Percentiles rank a stretch among this genome's conserved stretches.
phyloP scores from a whole-genome alignment of 1,140 invertebrate species.

The Megalonaias nervosa region DNA sequence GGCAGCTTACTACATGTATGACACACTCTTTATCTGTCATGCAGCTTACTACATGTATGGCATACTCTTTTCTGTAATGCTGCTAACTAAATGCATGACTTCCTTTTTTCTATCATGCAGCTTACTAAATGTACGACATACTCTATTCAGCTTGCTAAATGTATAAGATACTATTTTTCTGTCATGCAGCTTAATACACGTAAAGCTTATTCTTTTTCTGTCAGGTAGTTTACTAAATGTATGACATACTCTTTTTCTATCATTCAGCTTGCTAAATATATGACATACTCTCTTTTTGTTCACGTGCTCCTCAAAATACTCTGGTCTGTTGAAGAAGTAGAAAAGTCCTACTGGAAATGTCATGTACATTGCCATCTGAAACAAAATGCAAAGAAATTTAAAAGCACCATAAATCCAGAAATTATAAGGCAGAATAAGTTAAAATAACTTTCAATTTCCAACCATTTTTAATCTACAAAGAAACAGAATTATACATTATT shows the following conservation, averaged over 20 bases:
- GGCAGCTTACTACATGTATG: conserved; percentile 1
- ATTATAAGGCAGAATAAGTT: no score
- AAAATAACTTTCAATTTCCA: no score
- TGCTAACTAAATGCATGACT: background rate
- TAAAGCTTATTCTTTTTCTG: no score
- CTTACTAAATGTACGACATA: background rate
- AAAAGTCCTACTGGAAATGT: conserved; percentile 87
- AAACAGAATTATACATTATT: no score
- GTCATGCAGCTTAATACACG: background rate
- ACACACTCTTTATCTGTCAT: background rate
- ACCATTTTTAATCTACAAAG: no score
- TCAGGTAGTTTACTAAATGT: no score
- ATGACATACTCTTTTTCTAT: background rate
- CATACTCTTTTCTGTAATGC: background rate
- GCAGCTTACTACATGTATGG: background rate
- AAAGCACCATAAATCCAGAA: no score
- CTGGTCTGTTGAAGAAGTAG: conserved; percentile 88
- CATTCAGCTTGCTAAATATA: background rate
- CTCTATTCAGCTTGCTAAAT: background rate
- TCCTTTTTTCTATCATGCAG: background rate
- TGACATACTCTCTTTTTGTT: conserved; percentile 76
- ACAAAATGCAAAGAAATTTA: background rate
- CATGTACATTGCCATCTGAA: conserved; percentile 86
- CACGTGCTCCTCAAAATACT: conserved; percentile 86
- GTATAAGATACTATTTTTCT: background rate